Conservation (phyloP, 1,140 invertebrate genomes). For the Hestina assimilis region DNA sequence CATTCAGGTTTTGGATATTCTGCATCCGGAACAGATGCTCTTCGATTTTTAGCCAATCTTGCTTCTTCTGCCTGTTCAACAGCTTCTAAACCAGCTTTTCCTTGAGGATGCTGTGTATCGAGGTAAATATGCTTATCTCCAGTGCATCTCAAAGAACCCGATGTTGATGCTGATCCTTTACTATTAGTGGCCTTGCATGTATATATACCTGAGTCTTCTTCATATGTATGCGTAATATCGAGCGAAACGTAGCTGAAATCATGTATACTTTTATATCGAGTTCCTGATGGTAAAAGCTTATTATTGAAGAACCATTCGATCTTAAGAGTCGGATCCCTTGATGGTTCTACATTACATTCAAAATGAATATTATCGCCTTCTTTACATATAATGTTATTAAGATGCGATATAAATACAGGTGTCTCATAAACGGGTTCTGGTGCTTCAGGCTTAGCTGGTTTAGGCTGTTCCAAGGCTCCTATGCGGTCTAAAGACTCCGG, state of each 20-base stretch:
- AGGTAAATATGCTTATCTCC: slow-evolving; percentile 88
- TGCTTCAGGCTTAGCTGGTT: slow-evolving; percentile 79
- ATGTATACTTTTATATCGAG: slow-evolving; percentile 90
- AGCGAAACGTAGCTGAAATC: slow-evolving; percentile 94
- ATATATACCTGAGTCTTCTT: slow-evolving; percentile 94
- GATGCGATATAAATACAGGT: slow-evolving; percentile 93
- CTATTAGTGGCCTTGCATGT: slow-evolving; percentile 95
- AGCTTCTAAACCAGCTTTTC: slow-evolving; percentile 89
- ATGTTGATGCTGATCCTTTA: slow-evolving; percentile 92
- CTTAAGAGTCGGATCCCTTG: slow-evolving; percentile 95
- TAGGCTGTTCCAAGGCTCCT: slow-evolving; percentile 90
- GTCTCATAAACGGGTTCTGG: slow-evolving; percentile 89
- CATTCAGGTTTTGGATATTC: slow-evolving; percentile 93
- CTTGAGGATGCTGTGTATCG: slow-evolving; percentile 94
- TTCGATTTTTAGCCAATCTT: slow-evolving; percentile 83
- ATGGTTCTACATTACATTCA: slow-evolving; percentile 95
- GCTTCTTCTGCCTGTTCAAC: slow-evolving; percentile 91
- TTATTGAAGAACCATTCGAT: slow-evolving; percentile 95
- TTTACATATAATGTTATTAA: slow-evolving; percentile 93
- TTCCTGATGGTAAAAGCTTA: slow-evolving; percentile 87
- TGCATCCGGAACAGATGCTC: slow-evolving; percentile 82
- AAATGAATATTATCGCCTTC: slow-evolving; percentile 96
- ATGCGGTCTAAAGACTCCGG: slow-evolving; percentile 94
- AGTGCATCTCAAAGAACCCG: slow-evolving; percentile 90
- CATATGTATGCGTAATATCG: slow-evolving; percentile 89